A percentile compares a stretch with the other conserved stretches of the same genome.
Conservation (phyloP, 2,888 invertebrate species). For the Drosophila tripunctata region DNA sequence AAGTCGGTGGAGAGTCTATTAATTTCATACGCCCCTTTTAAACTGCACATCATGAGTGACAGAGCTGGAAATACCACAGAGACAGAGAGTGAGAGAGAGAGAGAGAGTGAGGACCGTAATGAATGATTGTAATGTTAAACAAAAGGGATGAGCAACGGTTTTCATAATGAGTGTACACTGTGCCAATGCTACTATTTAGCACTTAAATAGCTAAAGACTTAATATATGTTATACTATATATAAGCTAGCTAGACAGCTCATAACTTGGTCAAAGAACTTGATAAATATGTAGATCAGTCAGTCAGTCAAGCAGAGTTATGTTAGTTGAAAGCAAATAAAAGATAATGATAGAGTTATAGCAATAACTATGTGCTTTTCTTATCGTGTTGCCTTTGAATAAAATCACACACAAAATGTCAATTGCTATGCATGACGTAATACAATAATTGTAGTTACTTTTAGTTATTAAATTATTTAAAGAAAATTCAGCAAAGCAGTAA, state of each 20-base stretch:
- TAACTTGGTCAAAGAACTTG: slow-evolving; percentile 15
- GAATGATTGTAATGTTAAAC: slow-evolving; percentile 19
- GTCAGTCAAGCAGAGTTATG: neutral
- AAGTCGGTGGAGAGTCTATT: slow-evolving; percentile 68
- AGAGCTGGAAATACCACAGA: neutral
- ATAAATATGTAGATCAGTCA: slow-evolving; percentile 12
- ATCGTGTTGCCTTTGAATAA: neutral
- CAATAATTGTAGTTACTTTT: neutral
- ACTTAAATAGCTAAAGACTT: slow-evolving; percentile 9
- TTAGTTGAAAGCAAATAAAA: neutral
- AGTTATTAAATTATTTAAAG: no score
- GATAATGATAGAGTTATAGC: neutral
- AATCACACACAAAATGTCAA: slow-evolving; percentile 6
- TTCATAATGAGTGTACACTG: slow-evolving; percentile 49
- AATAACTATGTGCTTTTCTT: neutral
- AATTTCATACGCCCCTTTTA: slow-evolving; percentile 74
- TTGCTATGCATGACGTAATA: slow-evolving; percentile 8
- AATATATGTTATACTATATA: neutral
- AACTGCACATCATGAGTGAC: slow-evolving; percentile 30
- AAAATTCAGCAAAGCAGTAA: no score
- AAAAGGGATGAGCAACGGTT: slow-evolving; percentile 49
- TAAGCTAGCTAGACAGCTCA: neutral
- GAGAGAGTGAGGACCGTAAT: slow-evolving; percentile 8
- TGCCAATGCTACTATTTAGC: slow-evolving; percentile 11
- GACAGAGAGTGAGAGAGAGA: neutral